phyloP scores from a whole-genome alignment of 1,140 invertebrate species.

The Gryon sp. region DNA sequence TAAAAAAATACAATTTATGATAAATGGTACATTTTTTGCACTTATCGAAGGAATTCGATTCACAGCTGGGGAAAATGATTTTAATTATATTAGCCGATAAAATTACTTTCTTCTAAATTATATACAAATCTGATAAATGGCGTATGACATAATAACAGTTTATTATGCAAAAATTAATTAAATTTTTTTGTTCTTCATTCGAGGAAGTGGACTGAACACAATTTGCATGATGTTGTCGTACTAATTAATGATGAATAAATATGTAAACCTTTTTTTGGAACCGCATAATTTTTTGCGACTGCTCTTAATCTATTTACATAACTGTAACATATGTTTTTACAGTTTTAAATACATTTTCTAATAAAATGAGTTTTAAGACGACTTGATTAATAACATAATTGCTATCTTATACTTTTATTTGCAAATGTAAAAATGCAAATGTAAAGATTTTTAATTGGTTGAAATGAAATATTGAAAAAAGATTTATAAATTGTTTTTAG shows the following conservation, averaged over 20 bases:
- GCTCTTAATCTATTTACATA: conserved; percentile 25
- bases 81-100: conserved; percentile 17
- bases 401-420: too few relatives aligned
- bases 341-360: too few relatives aligned
- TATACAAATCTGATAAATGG: conserved; percentile 29
- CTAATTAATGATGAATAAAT: conserved; percentile 16
- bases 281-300: too few relatives aligned
- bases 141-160: conserved; percentile 35
- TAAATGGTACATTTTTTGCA: conserved; percentile 16
- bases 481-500: too few relatives aligned
- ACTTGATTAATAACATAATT: too few relatives aligned
- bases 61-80: conserved; percentile 20
- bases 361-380: too few relatives aligned
- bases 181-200: conserved; percentile 35
- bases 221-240: conserved; percentile 11
- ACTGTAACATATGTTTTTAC: too few relatives aligned
- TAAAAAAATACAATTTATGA: conserved; percentile 21
- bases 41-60: conserved; percentile 30
- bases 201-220: conserved; percentile 23
- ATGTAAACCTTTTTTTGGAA: conserved; percentile 2
- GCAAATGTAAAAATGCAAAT: too few relatives aligned
- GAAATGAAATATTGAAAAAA: too few relatives aligned
- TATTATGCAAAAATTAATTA: conserved; percentile 20
- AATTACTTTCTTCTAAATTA: conserved; percentile 44
- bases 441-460: too few relatives aligned